phyloP scores from a whole-genome alignment of 2,113 vertebrate genomes.

The Odontesthes bonariensis region DNA sequence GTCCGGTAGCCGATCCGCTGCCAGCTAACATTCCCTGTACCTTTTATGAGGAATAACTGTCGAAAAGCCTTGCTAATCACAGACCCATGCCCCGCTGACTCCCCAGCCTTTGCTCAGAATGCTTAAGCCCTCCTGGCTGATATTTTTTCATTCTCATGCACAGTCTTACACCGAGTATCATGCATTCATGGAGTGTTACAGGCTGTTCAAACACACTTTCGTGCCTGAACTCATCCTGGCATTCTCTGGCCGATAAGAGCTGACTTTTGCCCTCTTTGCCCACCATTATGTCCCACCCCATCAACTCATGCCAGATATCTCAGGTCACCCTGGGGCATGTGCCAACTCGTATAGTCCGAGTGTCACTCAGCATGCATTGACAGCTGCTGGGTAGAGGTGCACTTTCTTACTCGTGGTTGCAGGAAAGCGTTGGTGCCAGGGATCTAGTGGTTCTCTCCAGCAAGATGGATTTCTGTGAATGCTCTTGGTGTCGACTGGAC shows the following conservation, averaged over 20 bases:
- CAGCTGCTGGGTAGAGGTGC: constrained; percentile 78
- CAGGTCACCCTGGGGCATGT: constrained; percentile 63
- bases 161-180: neutral
- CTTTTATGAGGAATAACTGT: constrained; percentile 27
- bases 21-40: constrained; percentile 13
- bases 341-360: constrained; percentile 61
- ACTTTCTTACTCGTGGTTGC: constrained; percentile 41
- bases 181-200: neutral
- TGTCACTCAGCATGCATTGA: constrained; percentile 72
- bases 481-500: neutral
- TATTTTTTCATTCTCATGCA: constrained; percentile 5
- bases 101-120: neutral
- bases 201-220: constrained; percentile 3
- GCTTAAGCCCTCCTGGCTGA: neutral
- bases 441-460: constrained; percentile 42
- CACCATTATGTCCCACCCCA: constrained; percentile 60
- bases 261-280: constrained; percentile 57
- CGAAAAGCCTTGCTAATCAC: constrained; percentile 16
- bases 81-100: neutral
- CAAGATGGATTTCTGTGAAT: neutral
- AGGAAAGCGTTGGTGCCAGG: constrained; percentile 53
- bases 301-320: constrained; percentile 72
- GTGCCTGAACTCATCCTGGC: constrained; percentile 36
- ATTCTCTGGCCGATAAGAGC: constrained; percentile 29
- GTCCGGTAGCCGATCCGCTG: constrained; percentile 11